phyloP scores from a whole-genome alignment of 1,140 invertebrate species.

The Heliconius nattereri region DNA sequence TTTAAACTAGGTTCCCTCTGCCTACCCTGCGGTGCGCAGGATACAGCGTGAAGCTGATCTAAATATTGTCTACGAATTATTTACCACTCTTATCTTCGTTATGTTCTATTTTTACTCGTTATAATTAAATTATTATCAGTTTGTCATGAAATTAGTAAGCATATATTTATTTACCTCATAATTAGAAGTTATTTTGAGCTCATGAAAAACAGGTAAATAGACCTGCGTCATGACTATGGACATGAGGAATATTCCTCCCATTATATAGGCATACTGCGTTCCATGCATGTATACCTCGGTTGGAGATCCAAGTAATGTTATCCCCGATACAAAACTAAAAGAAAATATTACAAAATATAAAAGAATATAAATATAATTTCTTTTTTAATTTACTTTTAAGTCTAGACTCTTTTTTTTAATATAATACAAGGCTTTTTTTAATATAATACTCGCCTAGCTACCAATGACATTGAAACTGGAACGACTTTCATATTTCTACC shows the following conservation, averaged over 20 bases:
- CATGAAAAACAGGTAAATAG: constrained; percentile 92
- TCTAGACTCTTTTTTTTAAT: background rate
- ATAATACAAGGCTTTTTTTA: background rate
- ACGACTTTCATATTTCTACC: constrained; percentile 89
- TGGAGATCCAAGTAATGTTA: constrained; percentile 89
- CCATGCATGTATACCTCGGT: constrained; percentile 93
- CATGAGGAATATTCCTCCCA: constrained; percentile 85
- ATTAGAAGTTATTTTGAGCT: constrained; percentile 90
- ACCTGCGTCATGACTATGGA: constrained; percentile 86
- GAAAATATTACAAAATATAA: background rate
- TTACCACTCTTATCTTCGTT: too few species aligned
- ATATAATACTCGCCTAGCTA: constrained; percentile 83
- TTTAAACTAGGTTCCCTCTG: too few species aligned
- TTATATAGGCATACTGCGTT: constrained; percentile 87
- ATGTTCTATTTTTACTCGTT: too few species aligned
- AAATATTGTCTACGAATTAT: too few species aligned
- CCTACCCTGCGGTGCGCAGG: too few species aligned
- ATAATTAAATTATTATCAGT: too few species aligned
- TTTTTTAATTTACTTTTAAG: background rate
- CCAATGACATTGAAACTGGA: constrained; percentile 88
- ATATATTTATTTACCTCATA: constrained; percentile 85
- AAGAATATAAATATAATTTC: background rate
- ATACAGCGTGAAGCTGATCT: too few species aligned
- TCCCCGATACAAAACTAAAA: constrained; percentile 93
- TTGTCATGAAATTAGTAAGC: too few species aligned